Evolutionary conservation across 2,888 invertebrate species (phyloP).

Genomic region (Labia minor): DNA sequence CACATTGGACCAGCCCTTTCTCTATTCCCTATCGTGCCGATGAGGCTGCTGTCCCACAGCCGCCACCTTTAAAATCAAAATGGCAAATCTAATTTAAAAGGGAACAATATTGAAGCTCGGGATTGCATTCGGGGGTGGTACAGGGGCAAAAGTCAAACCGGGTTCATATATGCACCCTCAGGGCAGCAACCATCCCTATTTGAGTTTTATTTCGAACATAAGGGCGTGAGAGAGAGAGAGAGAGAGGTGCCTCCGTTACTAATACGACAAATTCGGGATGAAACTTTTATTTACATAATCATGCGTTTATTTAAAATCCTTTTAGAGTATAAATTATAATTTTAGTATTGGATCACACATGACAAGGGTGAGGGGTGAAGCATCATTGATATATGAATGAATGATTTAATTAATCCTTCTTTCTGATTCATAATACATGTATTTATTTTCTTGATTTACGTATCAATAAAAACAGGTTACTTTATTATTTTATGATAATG

Average conservation of each 20-base stretch:
- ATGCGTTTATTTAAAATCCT: constrained; percentile 2
- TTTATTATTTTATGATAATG: too few relatives aligned
- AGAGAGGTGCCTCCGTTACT: not conserved
- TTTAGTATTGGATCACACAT: not conserved
- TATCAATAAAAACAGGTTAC: too few relatives aligned
- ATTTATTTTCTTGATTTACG: too few relatives aligned
- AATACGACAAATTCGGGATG: not conserved
- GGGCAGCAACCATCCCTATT: not conserved
- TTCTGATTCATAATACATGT: too few relatives aligned
- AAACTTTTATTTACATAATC: constrained; percentile 13
- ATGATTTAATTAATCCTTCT: too few relatives aligned
- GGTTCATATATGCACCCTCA: constrained; percentile 13
- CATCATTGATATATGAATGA: too few relatives aligned
- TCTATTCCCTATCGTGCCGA: not conserved
- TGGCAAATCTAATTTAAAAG: constrained; percentile 7
- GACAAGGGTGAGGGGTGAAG: too few relatives aligned
- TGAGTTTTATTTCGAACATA: constrained; percentile 1
- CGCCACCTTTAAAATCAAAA: constrained; percentile 13
- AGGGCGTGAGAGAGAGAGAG: not conserved
- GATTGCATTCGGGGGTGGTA: not conserved
- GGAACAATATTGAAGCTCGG: not conserved
- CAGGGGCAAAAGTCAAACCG: not conserved
- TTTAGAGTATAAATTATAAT: constrained; percentile 4
- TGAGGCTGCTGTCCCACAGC: not conserved
- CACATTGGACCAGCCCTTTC: not conserved